Base-by-base conservation (phyloP, 2,888 invertebrate species). In the Lochmaea crataegi region DNA sequence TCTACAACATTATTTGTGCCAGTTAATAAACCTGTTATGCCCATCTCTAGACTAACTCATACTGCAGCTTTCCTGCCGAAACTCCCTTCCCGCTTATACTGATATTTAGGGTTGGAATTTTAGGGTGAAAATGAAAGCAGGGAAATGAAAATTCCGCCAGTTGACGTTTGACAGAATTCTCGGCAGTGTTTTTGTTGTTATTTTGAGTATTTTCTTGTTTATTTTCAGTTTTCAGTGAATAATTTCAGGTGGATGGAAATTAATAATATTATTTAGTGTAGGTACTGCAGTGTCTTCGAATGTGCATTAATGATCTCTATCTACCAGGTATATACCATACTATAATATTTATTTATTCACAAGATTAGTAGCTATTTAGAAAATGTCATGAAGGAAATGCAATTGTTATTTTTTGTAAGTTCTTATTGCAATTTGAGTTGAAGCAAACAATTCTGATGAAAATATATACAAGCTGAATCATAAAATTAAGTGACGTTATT, bases 121-220 rank as follows among this genome's bases (percentile, higher is more conserved):
- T 77, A 70, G 72, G 79, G 80, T 76, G 79, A 76, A 80, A 80
- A 68, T 71, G 68, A 41, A 68, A 71, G 65, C 74, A 71, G 71
- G 60, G 66, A 71, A 78, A 74, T 72, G 75, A 66, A 78, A 77
- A 79, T 79, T 73, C 73, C 75, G 73, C 76, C 76, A 78, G 79
- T 77, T 75, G 76, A 75, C 72, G 72, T 73, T 70, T 72, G 75
- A 66, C 71, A 66, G 78, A 57, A 75, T 72, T 73, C 72, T 78
- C 73, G 73, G 78, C 64, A 63, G 66, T 77, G 76, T 76, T 79
- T 77, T 76, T 78, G 74, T 80, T 76, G 75, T 76, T 76, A 75
- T 76, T 76, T 75, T 65, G 56, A 58, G 51, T 65, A 73, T 78
- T 79, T 78, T 71, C 65, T 70, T 67, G 56, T 75, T 76, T 76